phyloP scores from a whole-genome alignment of 2,797 vertebrate species.

The Eurystomus glaucurus region DNA sequence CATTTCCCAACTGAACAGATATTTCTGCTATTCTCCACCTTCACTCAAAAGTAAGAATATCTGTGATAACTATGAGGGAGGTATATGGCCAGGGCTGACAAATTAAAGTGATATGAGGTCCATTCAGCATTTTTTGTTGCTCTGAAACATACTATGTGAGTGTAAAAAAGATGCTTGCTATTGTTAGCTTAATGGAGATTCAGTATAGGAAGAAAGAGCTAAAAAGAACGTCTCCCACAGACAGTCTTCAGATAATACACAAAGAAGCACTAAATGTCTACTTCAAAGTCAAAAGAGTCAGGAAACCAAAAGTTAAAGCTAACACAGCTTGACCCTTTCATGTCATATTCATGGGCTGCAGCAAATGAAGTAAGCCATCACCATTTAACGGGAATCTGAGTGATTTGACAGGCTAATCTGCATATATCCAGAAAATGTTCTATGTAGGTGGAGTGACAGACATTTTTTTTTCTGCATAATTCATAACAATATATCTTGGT shows the following conservation, averaged over 20 bases:
- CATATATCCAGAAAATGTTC: slow-evolving; percentile 20
- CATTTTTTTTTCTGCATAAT: background rate
- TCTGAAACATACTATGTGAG: background rate
- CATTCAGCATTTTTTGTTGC: background rate
- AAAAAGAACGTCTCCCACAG: background rate
- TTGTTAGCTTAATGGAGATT: background rate
- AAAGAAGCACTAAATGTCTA: background rate
- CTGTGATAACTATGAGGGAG: background rate
- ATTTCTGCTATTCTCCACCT: background rate
- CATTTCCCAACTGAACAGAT: background rate
- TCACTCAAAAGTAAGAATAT: background rate
- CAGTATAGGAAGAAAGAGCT: background rate
- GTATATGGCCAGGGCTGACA: background rate
- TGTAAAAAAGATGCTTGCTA: background rate
- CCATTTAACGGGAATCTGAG: background rate
- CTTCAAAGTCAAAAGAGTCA: background rate
- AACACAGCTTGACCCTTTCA: background rate
- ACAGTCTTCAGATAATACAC: background rate
- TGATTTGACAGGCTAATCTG: slow-evolving; percentile 29
- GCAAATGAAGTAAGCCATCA: background rate
- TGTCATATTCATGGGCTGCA: background rate
- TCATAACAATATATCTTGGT: background rate
- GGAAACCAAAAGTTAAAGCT: slow-evolving; percentile 5
- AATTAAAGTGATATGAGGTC: background rate
- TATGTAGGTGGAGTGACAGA: background rate